Conservation (phyloP, 2,113 vertebrate species). For the Nesogale talazaci region DNA sequence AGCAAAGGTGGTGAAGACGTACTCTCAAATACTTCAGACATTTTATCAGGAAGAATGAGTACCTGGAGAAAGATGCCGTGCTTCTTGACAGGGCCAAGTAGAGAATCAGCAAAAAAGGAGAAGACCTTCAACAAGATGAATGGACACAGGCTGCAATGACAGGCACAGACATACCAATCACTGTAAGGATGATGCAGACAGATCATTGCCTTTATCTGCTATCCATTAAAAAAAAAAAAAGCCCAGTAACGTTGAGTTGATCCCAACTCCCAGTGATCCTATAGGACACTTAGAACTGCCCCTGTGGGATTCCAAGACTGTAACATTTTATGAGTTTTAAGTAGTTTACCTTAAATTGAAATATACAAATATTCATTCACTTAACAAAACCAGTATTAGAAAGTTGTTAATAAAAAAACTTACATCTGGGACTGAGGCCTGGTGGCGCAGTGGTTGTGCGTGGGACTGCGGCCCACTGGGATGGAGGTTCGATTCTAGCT, state of each 20-base stretch:
- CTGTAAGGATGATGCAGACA: neutral
- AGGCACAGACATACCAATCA: neutral
- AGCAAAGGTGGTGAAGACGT: neutral
- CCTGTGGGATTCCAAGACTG: too few relatives aligned
- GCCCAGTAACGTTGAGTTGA: too few relatives aligned
- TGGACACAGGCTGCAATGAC: too few relatives aligned
- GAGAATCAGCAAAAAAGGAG: neutral
- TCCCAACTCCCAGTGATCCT: too few relatives aligned
- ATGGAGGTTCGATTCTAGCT: too few relatives aligned
- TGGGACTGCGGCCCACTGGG: too few relatives aligned
- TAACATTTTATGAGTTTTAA: too few relatives aligned
- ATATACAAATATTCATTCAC: neutral
- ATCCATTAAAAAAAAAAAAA: too few relatives aligned
- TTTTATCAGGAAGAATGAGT: neutral
- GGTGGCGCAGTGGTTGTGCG: too few relatives aligned
- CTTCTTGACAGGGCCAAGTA: neutral
- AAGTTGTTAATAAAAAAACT: slow-evolving; percentile 14
- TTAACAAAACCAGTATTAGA: slow-evolving; percentile 27
- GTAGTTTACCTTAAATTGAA: slow-evolving; percentile 30
- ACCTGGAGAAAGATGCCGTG: neutral
- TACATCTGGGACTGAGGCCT: too few relatives aligned
- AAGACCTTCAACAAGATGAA: neutral
- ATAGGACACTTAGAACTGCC: too few relatives aligned
- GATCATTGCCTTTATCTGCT: neutral
- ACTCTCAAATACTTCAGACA: neutral